These are phyloP conservation scores for Stenodema calcarata DNA, from an alignment of 2,888 invertebrate genomes.

Conservation along the genomic window DNA sequence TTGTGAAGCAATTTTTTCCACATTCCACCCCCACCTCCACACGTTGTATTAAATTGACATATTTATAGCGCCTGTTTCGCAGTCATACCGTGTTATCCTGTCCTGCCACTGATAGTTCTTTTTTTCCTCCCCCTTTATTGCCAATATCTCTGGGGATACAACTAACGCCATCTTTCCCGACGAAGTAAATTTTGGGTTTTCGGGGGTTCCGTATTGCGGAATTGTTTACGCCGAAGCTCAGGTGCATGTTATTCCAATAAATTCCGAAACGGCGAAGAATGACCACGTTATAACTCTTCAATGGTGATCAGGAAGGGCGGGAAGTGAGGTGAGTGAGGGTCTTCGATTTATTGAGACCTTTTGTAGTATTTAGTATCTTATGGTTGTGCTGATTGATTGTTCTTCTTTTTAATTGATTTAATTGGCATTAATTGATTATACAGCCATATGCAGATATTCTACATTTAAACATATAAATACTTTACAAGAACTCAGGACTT, in stretches of 20 bases:
- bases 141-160: neutral
- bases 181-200: neutral
- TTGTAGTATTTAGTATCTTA: too few relatives aligned
- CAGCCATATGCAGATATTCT: too few relatives aligned
- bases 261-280: too few relatives aligned
- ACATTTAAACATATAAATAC: too few relatives aligned
- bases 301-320: too few relatives aligned
- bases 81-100: slow-evolving; percentile 1
- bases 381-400: too few relatives aligned
- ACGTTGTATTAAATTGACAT: neutral
- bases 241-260: neutral
- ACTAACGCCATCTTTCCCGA: neutral
- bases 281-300: too few relatives aligned
- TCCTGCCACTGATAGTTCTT: neutral
- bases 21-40: neutral
- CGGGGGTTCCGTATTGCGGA: neutral
- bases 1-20: neutral
- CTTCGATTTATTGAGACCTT: too few relatives aligned
- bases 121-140: neutral
- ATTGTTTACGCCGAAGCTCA: neutral
- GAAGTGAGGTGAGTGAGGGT: too few relatives aligned
- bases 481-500: too few relatives aligned
- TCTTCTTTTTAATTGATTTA: too few relatives aligned
- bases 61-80: neutral
- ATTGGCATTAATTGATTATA: too few relatives aligned